Evolutionary conservation across 2,113 vertebrate genomes (phyloP), one percentile per base, ranked within the genome.

Genomic region (Tyrannus savana): DNA sequence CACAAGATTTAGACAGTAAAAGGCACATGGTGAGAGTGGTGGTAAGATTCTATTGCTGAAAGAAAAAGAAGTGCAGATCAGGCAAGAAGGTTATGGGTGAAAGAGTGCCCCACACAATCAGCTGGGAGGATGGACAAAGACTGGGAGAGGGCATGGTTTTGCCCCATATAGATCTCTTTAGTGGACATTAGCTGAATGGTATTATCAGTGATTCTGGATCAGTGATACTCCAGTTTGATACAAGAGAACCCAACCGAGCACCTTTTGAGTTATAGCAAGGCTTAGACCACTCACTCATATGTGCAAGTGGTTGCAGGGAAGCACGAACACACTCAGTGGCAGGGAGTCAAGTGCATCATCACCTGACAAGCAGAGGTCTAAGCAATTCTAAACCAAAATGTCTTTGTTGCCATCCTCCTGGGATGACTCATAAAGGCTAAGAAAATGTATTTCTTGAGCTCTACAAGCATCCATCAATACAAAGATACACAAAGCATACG

Each of bases 251-350:
- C 58, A 91, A 7, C 1, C 12, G 85, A 62, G 27, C 11, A 79
- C 30, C 33, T 86, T 82, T 59, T 47, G 67, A 76, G 47, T 28
- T 71, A 58, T n/a, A 63, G 56, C 42, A 90, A 58, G 17, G 37
- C 42, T 84, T 44, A 33, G 25, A 55, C 10, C 0, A 0, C 33
- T 59, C 7, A 1, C 4, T 72, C 11, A 37, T 1, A 0, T 25
- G 33, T 27, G 19, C 71, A n/a, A 84, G 39, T 2, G 0, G 49
- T 62, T 77, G 14, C 63, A 85, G 11, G n/a, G 12, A 85, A 68
- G 23, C 27, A 42, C 15, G 52, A 25, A 33, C 11, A 41, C 19
- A 81, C 18, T 64, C 53, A 42, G 0, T 11, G 12, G 12, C 35
- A 83, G 21, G 37, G 83, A 76, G 12, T 8, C 21, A 80, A 55